Evolutionary conservation across 1,140 invertebrate species (phyloP).

Genomic region (Brachionus rubens): DNA sequence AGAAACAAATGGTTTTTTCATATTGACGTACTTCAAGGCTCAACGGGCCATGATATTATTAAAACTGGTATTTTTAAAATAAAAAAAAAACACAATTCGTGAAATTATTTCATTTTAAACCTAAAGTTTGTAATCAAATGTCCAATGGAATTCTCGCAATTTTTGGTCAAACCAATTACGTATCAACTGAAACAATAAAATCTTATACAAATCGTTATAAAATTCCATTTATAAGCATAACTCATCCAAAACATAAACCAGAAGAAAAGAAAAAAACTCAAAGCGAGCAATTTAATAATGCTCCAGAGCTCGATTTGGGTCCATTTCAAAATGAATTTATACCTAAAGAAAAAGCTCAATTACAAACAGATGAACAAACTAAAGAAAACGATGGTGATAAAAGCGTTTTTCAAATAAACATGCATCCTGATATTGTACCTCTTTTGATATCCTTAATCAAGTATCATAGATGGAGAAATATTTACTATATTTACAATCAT

Average conservation of each 20-base stretch:
- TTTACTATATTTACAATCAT: conserved; percentile 87
- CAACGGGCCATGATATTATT: conserved; percentile 1
- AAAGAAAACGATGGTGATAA: neutral
- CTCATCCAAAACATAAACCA: neutral
- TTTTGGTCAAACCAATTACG: conserved; percentile 80
- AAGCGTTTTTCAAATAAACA: conserved; percentile 53
- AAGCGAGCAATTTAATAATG: neutral
- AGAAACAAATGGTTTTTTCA: conserved; percentile 40
- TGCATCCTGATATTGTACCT: conserved; percentile 84
- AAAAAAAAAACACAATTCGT: conserved; percentile 47
- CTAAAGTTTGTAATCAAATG: conserved; percentile 86
- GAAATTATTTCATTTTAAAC: conserved; percentile 47
- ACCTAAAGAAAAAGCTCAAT: neutral
- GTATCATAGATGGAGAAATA: conserved; percentile 82
- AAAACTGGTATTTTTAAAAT: conserved; percentile 25
- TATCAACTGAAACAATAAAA: conserved; percentile 86
- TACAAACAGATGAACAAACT: neutral
- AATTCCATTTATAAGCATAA: conserved; percentile 78
- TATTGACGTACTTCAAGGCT: conserved; percentile 4
- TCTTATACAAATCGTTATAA: conserved; percentile 91
- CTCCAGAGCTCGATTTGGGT: neutral
- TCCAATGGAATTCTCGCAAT: conserved; percentile 81
- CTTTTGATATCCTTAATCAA: conserved; percentile 83
- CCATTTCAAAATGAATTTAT: neutral
- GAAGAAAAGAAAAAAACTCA: neutral